phyloP scores from a whole-genome alignment of 2,888 invertebrate genomes.

The Psylliodes chrysocephalus region DNA sequence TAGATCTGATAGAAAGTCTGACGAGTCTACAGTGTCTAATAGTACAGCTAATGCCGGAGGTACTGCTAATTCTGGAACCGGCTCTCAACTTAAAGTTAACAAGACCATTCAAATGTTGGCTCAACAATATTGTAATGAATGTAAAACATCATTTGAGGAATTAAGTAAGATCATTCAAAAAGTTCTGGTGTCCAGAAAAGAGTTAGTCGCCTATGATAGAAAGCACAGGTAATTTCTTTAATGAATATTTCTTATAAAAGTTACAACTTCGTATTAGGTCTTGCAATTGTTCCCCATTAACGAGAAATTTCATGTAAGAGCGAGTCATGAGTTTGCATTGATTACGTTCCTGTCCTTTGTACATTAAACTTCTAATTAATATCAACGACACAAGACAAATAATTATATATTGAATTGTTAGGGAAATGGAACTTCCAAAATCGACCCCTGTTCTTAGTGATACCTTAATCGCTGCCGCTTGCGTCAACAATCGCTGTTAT shows the following conservation, averaged over 20 bases:
- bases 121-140: conserved; percentile 94
- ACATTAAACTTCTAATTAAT: too few species aligned
- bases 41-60: conserved; percentile 39
- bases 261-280: too few species aligned
- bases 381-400: too few species aligned
- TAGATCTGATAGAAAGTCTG: conserved; percentile 73
- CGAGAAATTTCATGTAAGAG: too few species aligned
- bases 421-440: conserved; percentile 67
- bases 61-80: conserved; percentile 45
- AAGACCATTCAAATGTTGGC: conserved; percentile 93
- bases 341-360: too few species aligned
- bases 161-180: conserved; percentile 90
- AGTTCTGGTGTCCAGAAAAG: conserved; percentile 90
- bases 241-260: too few species aligned
- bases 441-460: conserved; percentile 62
- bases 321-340: too few species aligned
- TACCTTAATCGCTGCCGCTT: conserved; percentile 41
- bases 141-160: conserved; percentile 94
- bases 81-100: conserved; percentile 75
- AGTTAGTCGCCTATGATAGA: conserved; percentile 91
- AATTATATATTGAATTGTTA: too few species aligned
- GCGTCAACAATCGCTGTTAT: conserved; percentile 76
- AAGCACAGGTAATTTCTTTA: conserved; percentile 75
- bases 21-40: conserved; percentile 59
- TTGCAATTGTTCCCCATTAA: too few species aligned